A percentile compares a stretch with the other conserved stretches of the same genome.
phyloP scores from a whole-genome alignment of 2,113 vertebrate genomes.

The Synchiropus splendidus region DNA sequence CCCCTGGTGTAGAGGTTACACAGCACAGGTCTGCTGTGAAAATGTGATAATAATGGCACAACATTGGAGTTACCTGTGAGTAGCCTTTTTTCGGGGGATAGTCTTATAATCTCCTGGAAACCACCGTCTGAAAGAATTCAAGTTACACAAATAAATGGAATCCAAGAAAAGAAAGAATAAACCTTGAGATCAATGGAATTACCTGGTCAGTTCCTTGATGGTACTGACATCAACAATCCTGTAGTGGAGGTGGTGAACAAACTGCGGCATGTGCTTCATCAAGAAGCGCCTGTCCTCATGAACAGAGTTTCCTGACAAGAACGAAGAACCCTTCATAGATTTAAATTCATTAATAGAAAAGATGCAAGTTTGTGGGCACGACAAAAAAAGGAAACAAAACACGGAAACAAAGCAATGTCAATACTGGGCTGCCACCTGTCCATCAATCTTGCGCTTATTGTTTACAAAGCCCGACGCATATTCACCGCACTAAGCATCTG shows the following conservation, averaged over 20 bases:
- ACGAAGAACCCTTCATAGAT: background rate
- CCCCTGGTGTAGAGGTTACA: too few species aligned
- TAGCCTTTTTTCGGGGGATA: conserved; percentile 82
- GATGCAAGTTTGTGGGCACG: background rate
- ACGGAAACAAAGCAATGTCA: too few species aligned
- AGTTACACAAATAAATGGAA: background rate
- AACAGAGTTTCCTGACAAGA: conserved; percentile 64
- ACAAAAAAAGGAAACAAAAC: too few species aligned
- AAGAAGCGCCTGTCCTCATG: conserved; percentile 86
- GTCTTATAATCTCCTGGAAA: conserved; percentile 82
- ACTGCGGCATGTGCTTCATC: conserved; percentile 96
- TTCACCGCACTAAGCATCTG: too few species aligned
- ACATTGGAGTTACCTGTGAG: conserved; percentile 72
- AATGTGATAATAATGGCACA: too few species aligned
- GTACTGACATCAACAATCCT: conserved; percentile 95
- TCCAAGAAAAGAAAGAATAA: background rate
- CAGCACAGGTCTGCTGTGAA: too few species aligned
- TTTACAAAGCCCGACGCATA: too few species aligned
- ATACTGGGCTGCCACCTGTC: too few species aligned
- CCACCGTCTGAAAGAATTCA: conserved; percentile 77
- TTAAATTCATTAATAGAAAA: too few species aligned
- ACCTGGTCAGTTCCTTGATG: conserved; percentile 95
- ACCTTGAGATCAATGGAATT: background rate
- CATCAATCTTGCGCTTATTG: too few species aligned
- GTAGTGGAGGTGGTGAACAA: conserved; percentile 77